Percentiles rank a stretch among this genome's conserved stretches.
phyloP scores from a whole-genome alignment of 2,888 invertebrate species.

The Melipona bicolor region DNA sequence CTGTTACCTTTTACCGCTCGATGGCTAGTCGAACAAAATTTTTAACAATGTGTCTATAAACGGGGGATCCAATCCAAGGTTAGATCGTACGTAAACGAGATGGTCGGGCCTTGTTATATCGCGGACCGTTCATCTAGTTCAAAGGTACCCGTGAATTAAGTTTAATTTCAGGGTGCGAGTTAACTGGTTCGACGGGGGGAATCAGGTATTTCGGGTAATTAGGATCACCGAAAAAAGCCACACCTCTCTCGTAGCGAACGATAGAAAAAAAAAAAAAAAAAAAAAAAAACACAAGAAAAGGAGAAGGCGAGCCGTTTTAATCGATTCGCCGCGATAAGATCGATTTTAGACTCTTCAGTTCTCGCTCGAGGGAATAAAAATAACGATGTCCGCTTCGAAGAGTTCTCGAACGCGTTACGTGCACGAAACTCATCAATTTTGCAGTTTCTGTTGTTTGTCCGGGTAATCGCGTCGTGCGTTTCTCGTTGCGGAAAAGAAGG shows the following conservation, averaged over 20 bases:
- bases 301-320: slow-evolving; percentile 35
- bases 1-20: background rate
- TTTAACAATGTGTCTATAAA: slow-evolving; percentile 20
- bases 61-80: slow-evolving; percentile 16
- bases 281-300: too few species aligned
- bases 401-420: background rate
- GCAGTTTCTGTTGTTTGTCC: slow-evolving; percentile 37
- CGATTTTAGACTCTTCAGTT: slow-evolving; percentile 48
- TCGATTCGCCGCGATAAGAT: slow-evolving; percentile 68
- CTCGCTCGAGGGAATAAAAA: slow-evolving; percentile 25
- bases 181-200: slow-evolving; percentile 34
- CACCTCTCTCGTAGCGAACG: slow-evolving; percentile 50
- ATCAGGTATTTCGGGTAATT: slow-evolving; percentile 70
- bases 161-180: slow-evolving; percentile 67
- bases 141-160: slow-evolving; percentile 65
- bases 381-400: slow-evolving; percentile 1
- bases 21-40: slow-evolving; percentile 10
- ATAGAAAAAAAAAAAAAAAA: slow-evolving; percentile 27
- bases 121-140: slow-evolving; percentile 44
- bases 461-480: slow-evolving; percentile 14
- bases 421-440: slow-evolving; percentile 29
- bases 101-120: slow-evolving; percentile 59
- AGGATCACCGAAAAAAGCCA: slow-evolving; percentile 36
- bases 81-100: background rate
- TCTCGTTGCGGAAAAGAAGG: slow-evolving; percentile 73